These are phyloP conservation scores for Taphrorychus bicolor DNA, from an alignment of 2,888 invertebrate genomes.

Conservation along the genomic window DNA sequence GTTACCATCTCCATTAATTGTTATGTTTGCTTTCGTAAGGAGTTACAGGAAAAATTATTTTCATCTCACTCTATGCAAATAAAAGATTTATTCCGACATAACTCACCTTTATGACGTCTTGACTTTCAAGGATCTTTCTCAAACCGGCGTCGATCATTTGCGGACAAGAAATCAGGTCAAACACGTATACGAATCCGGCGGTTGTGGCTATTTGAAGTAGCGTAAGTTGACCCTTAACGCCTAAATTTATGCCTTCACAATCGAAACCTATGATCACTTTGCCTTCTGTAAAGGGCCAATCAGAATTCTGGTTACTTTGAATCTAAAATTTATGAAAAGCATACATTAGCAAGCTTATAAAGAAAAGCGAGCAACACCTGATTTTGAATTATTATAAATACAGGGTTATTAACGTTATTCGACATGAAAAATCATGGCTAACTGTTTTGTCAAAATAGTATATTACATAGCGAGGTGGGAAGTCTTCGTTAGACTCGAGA, in stretches of 20 bases:
- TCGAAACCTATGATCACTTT: constrained; percentile 81
- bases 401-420: no score
- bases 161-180: constrained; percentile 87
- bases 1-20: no score
- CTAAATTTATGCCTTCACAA: constrained; percentile 92
- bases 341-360: background rate
- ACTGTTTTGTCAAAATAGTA: no score
- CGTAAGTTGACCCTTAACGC: constrained; percentile 86
- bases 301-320: background rate
- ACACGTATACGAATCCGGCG: constrained; percentile 83
- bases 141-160: constrained; percentile 82
- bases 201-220: constrained; percentile 85
- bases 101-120: constrained; percentile 77
- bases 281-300: constrained; percentile 57
- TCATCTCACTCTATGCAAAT: no score
- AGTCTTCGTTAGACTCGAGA: no score
- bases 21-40: no score
- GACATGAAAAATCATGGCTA: no score
- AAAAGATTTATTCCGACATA: no score
- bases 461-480: no score
- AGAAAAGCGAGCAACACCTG: background rate
- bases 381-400: no score
- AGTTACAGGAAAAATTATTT: no score
- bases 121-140: constrained; percentile 79
- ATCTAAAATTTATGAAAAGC: background rate